Conservation (phyloP, 2,888 invertebrate genomes). For the Stratiomys singularior region DNA sequence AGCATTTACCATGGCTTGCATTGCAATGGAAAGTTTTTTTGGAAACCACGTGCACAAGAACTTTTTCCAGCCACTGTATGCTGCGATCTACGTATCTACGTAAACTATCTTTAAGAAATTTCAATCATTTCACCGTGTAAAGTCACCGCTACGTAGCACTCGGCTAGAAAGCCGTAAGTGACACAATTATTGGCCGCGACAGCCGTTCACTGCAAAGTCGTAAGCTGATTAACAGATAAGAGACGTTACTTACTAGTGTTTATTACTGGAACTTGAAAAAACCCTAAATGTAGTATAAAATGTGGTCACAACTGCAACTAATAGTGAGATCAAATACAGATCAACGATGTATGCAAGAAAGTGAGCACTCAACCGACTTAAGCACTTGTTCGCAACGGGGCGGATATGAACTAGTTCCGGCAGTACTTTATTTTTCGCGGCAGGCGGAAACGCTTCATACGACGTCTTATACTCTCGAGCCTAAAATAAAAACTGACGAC, state of each 20-base stretch:
- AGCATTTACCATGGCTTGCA: no score
- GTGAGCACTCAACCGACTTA: neutral
- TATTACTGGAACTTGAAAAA: neutral
- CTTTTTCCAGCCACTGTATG: slow-evolving; percentile 10
- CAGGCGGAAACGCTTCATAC: neutral
- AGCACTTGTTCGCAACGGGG: neutral
- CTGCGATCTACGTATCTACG: neutral
- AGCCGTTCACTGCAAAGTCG: neutral
- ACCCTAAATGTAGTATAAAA: neutral
- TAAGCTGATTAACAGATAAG: neutral
- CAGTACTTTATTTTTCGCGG: neutral
- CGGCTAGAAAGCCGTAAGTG: slow-evolving; percentile 3
- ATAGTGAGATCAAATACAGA: neutral
- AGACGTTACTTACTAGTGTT: neutral
- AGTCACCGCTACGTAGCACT: neutral
- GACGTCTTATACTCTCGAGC: neutral
- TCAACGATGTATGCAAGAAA: neutral
- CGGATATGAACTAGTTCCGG: slow-evolving; percentile 23
- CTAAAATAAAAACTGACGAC: slow-evolving; percentile 14
- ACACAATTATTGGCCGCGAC: slow-evolving; percentile 7
- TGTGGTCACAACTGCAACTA: neutral
- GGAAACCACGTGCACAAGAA: neutral
- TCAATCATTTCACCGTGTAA: neutral
- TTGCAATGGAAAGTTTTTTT: no score
- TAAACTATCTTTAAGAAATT: neutral